A percentile compares a stretch with the other conserved stretches of the same genome.
These are phyloP conservation scores for Euwallacea fornicatus DNA, from an alignment of 1,140 invertebrate genomes.

Conservation along the genomic window DNA sequence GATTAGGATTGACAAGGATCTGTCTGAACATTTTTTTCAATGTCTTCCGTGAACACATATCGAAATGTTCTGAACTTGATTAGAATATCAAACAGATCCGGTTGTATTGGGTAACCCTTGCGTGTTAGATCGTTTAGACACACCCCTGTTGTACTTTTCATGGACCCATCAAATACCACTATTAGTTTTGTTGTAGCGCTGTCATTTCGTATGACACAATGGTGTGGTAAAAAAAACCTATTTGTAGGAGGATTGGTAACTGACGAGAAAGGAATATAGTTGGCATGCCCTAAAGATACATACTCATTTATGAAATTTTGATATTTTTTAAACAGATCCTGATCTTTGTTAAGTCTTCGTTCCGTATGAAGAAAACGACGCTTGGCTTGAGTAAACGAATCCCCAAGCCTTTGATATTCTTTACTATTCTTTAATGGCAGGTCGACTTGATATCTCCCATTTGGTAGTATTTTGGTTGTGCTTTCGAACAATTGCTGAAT, in stretches of 20 bases:
- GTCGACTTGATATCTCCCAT: slow-evolving; percentile 21
- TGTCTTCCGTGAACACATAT: slow-evolving; percentile 48
- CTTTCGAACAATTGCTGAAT: no score
- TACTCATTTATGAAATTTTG: slow-evolving; percentile 47
- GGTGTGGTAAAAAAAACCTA: slow-evolving; percentile 54
- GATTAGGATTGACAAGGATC: slow-evolving; percentile 43
- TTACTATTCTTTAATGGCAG: slow-evolving; percentile 10
- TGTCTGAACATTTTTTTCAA: slow-evolving; percentile 54
- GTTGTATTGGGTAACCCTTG: slow-evolving; percentile 13
- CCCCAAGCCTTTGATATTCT: slow-evolving; percentile 19
- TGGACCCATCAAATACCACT: slow-evolving; percentile 51
- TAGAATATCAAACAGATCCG: slow-evolving; percentile 50
- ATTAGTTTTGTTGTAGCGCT: slow-evolving; percentile 46
- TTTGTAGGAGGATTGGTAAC: slow-evolving; percentile 4
- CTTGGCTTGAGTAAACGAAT: slow-evolving; percentile 9
- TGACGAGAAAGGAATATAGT: slow-evolving; percentile 34
- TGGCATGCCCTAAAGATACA: slow-evolving; percentile 44
- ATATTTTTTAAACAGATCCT: slow-evolving; percentile 29
- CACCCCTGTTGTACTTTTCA: no score
- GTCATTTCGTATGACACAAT: slow-evolving; percentile 49
- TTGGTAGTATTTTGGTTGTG: neutral
- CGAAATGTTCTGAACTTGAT: slow-evolving; percentile 45
- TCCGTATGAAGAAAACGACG: slow-evolving; percentile 14
- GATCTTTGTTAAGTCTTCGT: slow-evolving; percentile 10
- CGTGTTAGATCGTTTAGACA: no score